Conservation (phyloP, 2,888 invertebrate species). For the Nymphalis polychloros region DNA sequence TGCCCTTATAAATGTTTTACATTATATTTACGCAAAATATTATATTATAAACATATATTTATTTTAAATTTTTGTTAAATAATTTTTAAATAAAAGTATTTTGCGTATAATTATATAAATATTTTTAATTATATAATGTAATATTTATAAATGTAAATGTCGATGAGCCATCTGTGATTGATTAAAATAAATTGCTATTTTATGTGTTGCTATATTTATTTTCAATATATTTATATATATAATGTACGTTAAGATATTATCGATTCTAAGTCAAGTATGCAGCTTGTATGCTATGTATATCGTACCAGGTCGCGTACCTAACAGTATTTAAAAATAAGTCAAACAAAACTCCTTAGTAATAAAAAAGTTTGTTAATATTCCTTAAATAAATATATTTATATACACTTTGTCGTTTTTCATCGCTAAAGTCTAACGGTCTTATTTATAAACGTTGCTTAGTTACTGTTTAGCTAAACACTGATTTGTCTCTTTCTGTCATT, state of each 20-base stretch:
- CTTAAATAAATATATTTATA: slow-evolving; percentile 7
- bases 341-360: not conserved
- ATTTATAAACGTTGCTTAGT: too few species aligned
- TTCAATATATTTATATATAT: not conserved
- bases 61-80: not conserved
- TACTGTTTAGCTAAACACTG: too few species aligned
- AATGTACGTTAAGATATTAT: not conserved
- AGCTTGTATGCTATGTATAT: not conserved
- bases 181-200: not conserved
- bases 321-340: not conserved
- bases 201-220: slow-evolving; percentile 6
- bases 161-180: slow-evolving; percentile 1
- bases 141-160: slow-evolving; percentile 1
- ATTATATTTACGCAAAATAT: slow-evolving; percentile 1
- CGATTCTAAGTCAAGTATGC: slow-evolving; percentile 6
- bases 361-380: not conserved
- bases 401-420: not conserved
- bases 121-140: not conserved
- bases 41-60: slow-evolving; percentile 4
- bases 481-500: too few species aligned
- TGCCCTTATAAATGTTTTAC: slow-evolving; percentile 7
- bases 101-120: not conserved
- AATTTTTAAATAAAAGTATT: not conserved
- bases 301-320: not conserved
- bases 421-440: too few species aligned